Conservation (phyloP, 2,113 vertebrate species). For the Hystrix brachyura region DNA sequence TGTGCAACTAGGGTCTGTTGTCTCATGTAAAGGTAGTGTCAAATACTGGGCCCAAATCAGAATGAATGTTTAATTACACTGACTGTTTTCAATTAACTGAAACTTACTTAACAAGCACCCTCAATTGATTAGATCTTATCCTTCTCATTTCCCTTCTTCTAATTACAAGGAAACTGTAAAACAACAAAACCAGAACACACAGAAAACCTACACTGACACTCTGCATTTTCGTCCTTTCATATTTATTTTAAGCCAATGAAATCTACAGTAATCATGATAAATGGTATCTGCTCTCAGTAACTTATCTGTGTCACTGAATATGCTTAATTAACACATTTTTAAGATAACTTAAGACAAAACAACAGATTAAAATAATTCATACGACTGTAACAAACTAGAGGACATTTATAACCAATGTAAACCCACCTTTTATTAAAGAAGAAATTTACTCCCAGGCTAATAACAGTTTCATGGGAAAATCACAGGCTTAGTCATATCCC, state of each 20-base stretch:
- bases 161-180: background rate
- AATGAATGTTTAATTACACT: background rate
- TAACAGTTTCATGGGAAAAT: background rate
- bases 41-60: background rate
- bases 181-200: background rate
- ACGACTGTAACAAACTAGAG: background rate
- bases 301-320: background rate
- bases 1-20: background rate
- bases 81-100: conserved; percentile 6
- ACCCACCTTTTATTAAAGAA: background rate
- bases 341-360: background rate
- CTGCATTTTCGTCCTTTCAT: background rate
- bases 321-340: background rate
- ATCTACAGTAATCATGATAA: background rate
- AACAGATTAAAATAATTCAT: background rate
- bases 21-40: background rate
- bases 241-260: background rate
- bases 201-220: background rate
- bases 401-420: background rate
- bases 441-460: background rate
- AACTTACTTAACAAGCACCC: background rate
- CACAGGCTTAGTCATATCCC: background rate
- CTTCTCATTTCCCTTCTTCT: background rate
- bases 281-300: background rate
- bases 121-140: conserved; percentile 8